phyloP scores from a whole-genome alignment of 2,797 vertebrate species.

The Sus cebifrons region DNA sequence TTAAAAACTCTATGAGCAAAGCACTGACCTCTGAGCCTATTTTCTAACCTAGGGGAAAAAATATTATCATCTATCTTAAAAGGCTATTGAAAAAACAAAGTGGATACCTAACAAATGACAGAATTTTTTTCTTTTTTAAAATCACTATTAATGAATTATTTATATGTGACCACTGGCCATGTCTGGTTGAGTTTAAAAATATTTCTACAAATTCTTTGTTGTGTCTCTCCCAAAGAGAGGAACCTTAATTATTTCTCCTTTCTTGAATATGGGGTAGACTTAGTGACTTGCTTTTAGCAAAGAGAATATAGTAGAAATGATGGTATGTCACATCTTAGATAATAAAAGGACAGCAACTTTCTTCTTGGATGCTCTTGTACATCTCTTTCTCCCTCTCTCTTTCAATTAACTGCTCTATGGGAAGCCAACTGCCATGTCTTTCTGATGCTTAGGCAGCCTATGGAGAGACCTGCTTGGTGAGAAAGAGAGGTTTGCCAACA shows the following conservation, averaged over 20 bases:
- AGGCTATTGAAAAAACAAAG: slow-evolving; percentile 1
- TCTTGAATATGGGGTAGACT: background rate
- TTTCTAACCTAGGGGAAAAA: slow-evolving; percentile 7
- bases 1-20: slow-evolving; percentile 50
- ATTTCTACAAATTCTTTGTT: background rate
- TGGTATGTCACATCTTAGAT: background rate
- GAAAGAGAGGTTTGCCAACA: background rate
- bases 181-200: background rate
- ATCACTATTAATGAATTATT: background rate
- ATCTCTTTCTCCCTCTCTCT: background rate
- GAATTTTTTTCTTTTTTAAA: background rate
- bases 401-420: background rate
- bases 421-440: background rate
- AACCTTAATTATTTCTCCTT: background rate
- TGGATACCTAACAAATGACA: background rate
- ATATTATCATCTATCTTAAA: background rate
- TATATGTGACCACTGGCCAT: background rate
- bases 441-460: background rate
- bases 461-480: background rate
- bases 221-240: background rate
- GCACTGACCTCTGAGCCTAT: background rate
- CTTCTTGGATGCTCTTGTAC: background rate
- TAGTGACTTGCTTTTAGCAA: background rate
- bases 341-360: background rate
- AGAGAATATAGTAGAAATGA: background rate